Percentiles rank a stretch among this genome's conserved stretches.
Conservation (phyloP, 2,888 invertebrate species). For the Campopleginae sp. region DNA sequence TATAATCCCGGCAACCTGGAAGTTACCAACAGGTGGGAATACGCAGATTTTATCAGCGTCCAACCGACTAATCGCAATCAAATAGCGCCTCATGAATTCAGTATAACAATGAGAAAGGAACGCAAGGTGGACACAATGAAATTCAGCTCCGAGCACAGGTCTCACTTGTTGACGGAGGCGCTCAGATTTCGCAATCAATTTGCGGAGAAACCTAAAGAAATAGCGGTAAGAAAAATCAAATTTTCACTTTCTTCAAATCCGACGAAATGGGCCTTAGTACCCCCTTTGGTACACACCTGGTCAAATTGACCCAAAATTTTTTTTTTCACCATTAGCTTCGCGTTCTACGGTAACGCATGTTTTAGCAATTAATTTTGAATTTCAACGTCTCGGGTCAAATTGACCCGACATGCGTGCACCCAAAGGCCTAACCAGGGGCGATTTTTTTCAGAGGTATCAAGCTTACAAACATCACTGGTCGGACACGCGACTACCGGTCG, state of each 20-base stretch:
- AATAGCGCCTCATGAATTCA: constrained; percentile 88
- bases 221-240: constrained; percentile 86
- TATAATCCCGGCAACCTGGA: constrained; percentile 97
- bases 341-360: too few relatives aligned
- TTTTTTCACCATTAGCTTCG: too few relatives aligned
- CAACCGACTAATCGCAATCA: constrained; percentile 86
- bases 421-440: neutral
- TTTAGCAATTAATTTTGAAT: too few relatives aligned
- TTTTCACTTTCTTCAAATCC: too few relatives aligned
- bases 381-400: neutral
- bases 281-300: too few relatives aligned
- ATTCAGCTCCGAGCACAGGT: constrained; percentile 97
- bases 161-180: constrained; percentile 96
- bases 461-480: constrained; percentile 99
- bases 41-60: constrained; percentile 91
- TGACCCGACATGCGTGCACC: neutral
- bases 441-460: constrained; percentile 89
- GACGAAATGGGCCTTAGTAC: too few relatives aligned
- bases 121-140: constrained; percentile 97
- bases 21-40: constrained; percentile 97
- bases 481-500: constrained; percentile 93
- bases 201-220: constrained; percentile 92
- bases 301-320: too few relatives aligned
- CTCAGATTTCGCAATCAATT: constrained; percentile 92
- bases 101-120: constrained; percentile 94